Percentiles rank a stretch among this genome's conserved stretches.
Evolutionary conservation across 2,888 invertebrate genomes (phyloP).

Genomic region (Mythimna albipuncta): DNA sequence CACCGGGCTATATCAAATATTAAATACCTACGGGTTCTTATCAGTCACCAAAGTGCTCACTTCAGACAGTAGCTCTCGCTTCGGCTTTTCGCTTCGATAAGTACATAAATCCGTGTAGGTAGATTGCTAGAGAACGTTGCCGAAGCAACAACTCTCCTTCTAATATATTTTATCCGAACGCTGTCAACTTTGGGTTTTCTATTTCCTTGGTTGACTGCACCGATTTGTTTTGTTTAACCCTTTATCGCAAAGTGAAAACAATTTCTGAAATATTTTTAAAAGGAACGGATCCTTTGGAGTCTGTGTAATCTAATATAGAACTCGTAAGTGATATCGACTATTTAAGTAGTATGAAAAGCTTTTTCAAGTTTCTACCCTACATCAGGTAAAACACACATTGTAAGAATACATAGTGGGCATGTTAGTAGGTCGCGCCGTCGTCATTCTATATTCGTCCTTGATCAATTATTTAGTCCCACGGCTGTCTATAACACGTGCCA

Average conservation of each 20-base stretch:
- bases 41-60: constrained; percentile 30
- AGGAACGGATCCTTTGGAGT: constrained; percentile 8
- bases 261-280: constrained; percentile 18
- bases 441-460: constrained; percentile 54
- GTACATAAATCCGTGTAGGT: constrained; percentile 41
- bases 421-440: constrained; percentile 34
- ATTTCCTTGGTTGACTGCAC: constrained; percentile 16
- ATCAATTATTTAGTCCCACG: constrained; percentile 55
- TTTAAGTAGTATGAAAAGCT: constrained; percentile 32
- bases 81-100: constrained; percentile 37
- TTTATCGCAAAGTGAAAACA: constrained; percentile 29
- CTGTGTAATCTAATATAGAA: constrained; percentile 37
- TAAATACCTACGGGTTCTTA: constrained; percentile 22
- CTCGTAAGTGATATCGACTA: constrained; percentile 42
- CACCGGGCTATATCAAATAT: constrained; percentile 15
- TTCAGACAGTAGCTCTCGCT: constrained; percentile 39
- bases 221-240: constrained; percentile 19
- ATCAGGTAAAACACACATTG: constrained; percentile 22
- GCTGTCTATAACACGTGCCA: constrained; percentile 42
- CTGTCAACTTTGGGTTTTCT: constrained; percentile 24
- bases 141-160: constrained; percentile 9
- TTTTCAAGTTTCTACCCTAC: constrained; percentile 30
- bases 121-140: constrained; percentile 18
- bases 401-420: constrained; percentile 28
- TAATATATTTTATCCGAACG: constrained; percentile 31